A percentile compares a stretch with the other conserved stretches of the same genome.
These are phyloP conservation scores for Nymphicus hollandicus DNA, from an alignment of 2,113 vertebrate genomes.

Conservation along the genomic window DNA sequence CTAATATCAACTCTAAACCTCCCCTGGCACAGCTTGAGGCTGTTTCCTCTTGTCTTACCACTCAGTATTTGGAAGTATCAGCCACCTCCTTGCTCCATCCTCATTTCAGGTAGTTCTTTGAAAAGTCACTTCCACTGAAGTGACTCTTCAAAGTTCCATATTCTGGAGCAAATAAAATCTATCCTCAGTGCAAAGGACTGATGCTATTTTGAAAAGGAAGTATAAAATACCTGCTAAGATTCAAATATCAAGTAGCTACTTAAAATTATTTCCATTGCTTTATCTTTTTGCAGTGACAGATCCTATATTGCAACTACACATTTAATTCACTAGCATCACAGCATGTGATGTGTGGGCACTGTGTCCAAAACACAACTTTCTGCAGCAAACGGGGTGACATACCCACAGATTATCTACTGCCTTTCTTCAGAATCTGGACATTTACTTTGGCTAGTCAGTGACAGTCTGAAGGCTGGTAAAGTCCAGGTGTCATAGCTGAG, in stretches of 20 bases:
- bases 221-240: background rate
- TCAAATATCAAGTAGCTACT: background rate
- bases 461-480: background rate
- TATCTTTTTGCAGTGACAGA: background rate
- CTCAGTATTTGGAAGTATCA: background rate
- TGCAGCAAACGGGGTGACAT: fast-evolving
- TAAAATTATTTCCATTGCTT: background rate
- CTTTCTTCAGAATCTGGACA: background rate
- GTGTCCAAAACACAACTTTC: background rate
- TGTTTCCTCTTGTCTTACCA: background rate
- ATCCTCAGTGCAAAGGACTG: fast-evolving
- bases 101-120: background rate
- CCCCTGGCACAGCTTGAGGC: background rate
- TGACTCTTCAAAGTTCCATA: background rate
- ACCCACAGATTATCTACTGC: background rate
- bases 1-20: background rate
- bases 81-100: background rate
- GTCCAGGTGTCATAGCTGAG: background rate
- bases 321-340: background rate
- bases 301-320: background rate
- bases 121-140: background rate
- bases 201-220: background rate
- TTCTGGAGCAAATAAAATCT: background rate
- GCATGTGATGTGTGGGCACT: fast-evolving
- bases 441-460: background rate